Percentiles rank a stretch among this genome's conserved stretches.
Evolutionary conservation across 1,140 invertebrate species (phyloP).

Genomic region (Brachionus rubens): DNA sequence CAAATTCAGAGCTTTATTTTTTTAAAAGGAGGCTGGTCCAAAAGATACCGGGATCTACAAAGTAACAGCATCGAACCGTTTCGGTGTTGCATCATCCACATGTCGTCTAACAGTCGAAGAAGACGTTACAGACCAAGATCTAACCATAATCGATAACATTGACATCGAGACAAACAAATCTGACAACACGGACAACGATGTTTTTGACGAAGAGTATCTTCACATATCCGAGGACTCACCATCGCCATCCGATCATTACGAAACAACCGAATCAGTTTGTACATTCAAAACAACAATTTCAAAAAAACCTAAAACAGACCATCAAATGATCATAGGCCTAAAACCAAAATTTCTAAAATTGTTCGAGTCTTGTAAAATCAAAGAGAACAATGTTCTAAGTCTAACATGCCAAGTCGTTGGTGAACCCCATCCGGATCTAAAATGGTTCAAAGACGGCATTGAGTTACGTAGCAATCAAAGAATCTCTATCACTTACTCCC

Average conservation of each 20-base stretch:
- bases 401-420: conserved; percentile 21
- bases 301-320: neutral
- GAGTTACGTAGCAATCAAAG: neutral
- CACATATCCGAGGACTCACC: conserved; percentile 32
- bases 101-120: neutral
- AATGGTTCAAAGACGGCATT: conserved; percentile 38
- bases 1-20: no score
- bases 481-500: neutral
- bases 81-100: neutral
- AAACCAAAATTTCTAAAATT: conserved; percentile 46
- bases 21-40: neutral
- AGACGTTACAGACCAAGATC: conserved; percentile 41
- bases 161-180: conserved; percentile 29
- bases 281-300: neutral
- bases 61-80: conserved; percentile 19
- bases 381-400: conserved; percentile 17
- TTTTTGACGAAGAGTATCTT: conserved; percentile 40
- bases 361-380: neutral
- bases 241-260: neutral
- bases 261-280: neutral
- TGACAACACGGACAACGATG: conserved; percentile 38
- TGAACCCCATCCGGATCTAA: conserved; percentile 41
- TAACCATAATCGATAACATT: conserved; percentile 44
- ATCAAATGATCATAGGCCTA: neutral
- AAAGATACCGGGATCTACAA: conserved; percentile 19